Base-by-base conservation (phyloP, 1,140 invertebrate species). In the Sitophilus oryzae region DNA sequence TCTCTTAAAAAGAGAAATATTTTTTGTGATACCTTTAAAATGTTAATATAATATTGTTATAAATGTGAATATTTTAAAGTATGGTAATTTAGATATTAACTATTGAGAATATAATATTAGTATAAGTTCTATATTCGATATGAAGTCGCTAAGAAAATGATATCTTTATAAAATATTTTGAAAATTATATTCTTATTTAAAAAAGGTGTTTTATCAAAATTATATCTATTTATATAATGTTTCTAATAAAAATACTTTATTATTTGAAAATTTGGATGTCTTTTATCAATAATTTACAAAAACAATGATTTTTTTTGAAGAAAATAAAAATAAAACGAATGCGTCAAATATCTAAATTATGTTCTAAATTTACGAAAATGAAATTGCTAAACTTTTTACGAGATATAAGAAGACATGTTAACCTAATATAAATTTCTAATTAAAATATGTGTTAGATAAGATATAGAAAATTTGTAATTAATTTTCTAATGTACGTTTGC, bases 11-110 rank as follows among this genome's bases (percentile, higher is more conserved):
- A 56, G 63, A 60, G 56, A 64, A 57, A 63, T 66, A 66, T 66
- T 66, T 63, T 64, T 66, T 66, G 64, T 66, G 64, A 66, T 66
- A 66, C 60, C 64, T 66, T 64, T 55, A 57, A 58, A 64, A 54
- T 60, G 54, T 65, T 58, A 57, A 55, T 52, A 63, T 52, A 59
- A 59, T 60, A 64, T 64, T 66, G 60, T 62, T 61, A 60, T 66
- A 60, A 61, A 60, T 66, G 62, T 66, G 57, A 63, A 62, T 64
- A 64, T 60, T 65, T 63, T 55, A 63, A 60, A 46, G 49, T 40
- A 59, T 56, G 42, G 45, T 56, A 59, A 57, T 36, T 44, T 47
- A 51, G 46, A 49, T 49, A 54, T 49, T 57, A 61, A 47, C 41
- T 51, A 50, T 48, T 60, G 43, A 60, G 37, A 58, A 58, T 50